Evolutionary conservation across 1,140 invertebrate genomes (phyloP).

Genomic region (Bombus consobrinus): DNA sequence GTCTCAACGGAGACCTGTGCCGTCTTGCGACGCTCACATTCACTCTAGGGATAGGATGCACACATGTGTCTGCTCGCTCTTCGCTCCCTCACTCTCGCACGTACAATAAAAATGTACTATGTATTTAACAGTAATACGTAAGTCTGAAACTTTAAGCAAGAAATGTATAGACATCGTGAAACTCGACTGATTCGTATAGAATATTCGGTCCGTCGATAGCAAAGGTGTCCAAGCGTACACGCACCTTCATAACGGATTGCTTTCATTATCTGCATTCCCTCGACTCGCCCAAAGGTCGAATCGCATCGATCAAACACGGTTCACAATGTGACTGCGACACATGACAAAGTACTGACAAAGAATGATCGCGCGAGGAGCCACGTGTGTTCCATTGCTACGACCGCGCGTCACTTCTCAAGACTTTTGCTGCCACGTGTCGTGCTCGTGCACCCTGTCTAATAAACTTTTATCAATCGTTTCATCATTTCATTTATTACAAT

Average conservation of each 20-base stretch:
- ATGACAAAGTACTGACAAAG: slow-evolving; percentile 70
- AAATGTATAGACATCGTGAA: neutral
- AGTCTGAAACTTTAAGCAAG: neutral
- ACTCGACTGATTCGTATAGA: neutral
- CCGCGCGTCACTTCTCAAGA: slow-evolving; percentile 24
- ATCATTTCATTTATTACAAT: neutral
- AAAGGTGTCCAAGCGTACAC: slow-evolving; percentile 17
- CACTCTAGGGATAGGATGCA: too few relatives aligned
- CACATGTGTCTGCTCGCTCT: too few relatives aligned
- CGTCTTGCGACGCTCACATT: too few relatives aligned
- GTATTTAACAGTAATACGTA: neutral
- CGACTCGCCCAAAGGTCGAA: slow-evolving; percentile 29
- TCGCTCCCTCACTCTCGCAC: too few relatives aligned
- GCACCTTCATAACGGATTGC: slow-evolving; percentile 66
- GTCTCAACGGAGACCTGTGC: too few relatives aligned
- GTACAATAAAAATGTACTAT: too few relatives aligned
- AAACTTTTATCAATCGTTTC: slow-evolving; percentile 8
- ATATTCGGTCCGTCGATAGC: neutral
- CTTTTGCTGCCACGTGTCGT: slow-evolving; percentile 43
- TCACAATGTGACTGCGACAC: slow-evolving; percentile 69
- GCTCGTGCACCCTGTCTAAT: slow-evolving; percentile 28
- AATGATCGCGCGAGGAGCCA: slow-evolving; percentile 67
- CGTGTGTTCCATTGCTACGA: slow-evolving; percentile 49
- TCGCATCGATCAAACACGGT: slow-evolving; percentile 71
- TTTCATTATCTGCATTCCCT: slow-evolving; percentile 66